Conservation (phyloP, 2,888 invertebrate species). For the Ophioninae sp. region DNA sequence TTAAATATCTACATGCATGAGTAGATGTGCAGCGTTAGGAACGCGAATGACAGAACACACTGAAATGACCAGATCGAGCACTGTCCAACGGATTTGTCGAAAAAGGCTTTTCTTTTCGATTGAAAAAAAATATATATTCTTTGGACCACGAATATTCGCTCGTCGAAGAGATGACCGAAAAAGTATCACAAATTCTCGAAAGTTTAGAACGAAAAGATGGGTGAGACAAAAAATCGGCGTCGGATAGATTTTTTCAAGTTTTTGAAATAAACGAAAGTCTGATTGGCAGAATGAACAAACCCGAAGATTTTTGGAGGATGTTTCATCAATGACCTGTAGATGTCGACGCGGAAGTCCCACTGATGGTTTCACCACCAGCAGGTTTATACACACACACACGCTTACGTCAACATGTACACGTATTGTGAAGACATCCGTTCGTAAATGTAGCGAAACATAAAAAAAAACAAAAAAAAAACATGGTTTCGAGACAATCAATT, state of each 20-base stretch:
- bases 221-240: neutral
- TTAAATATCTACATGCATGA: neutral
- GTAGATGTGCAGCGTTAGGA: constrained; percentile 9
- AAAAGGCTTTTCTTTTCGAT: constrained; percentile 29
- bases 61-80: constrained; percentile 38
- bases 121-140: neutral
- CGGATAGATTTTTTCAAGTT: too few species aligned
- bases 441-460: too few species aligned
- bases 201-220: constrained; percentile 9
- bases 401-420: constrained; percentile 1
- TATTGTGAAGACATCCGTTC: neutral
- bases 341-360: constrained; percentile 13
- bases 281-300: neutral
- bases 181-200: constrained; percentile 18
- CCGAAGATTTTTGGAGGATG: neutral
- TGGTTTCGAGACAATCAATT: too few species aligned
- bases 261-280: neutral
- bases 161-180: neutral
- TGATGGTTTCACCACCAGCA: constrained; percentile 7
- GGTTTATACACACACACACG: neutral
- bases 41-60: constrained; percentile 50
- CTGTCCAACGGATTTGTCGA: constrained; percentile 27
- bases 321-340: constrained; percentile 45
- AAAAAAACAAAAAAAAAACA: too few species aligned
- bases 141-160: constrained; percentile 14